Percentiles rank a stretch among this genome's conserved stretches.
phyloP scores from a whole-genome alignment of 2,888 invertebrate genomes.

The Baronia brevicornis region DNA sequence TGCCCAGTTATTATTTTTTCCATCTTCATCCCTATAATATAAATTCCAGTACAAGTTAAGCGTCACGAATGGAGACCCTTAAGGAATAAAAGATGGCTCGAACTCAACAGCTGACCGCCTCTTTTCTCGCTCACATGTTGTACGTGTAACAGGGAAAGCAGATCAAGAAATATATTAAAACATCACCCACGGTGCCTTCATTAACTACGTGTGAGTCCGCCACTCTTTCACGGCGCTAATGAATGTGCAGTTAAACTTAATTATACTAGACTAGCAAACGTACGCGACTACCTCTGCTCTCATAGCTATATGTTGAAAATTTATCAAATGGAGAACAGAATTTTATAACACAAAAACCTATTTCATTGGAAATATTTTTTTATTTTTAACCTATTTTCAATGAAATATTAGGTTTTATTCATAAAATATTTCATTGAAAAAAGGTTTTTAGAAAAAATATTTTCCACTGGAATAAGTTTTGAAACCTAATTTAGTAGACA shows the following conservation, averaged over 20 bases:
- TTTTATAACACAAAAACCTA: no score
- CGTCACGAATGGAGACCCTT: slow-evolving; percentile 40
- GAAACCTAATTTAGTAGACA: no score
- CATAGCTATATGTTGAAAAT: no score
- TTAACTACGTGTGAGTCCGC: slow-evolving; percentile 64
- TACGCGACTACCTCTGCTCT: no score
- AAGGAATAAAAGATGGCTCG: slow-evolving; percentile 16
- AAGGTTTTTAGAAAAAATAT: not conserved
- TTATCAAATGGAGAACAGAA: no score
- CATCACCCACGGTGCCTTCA: slow-evolving; percentile 38
- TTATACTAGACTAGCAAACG: slow-evolving; percentile 51
- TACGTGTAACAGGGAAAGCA: slow-evolving; percentile 29
- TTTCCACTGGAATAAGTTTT: not conserved
- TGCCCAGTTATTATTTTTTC: no score
- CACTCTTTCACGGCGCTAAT: slow-evolving; percentile 38
- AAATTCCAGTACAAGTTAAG: slow-evolving; percentile 47
- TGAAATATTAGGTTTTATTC: no score
- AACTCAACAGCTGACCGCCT: slow-evolving; percentile 16
- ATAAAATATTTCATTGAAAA: no score
- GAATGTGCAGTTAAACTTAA: slow-evolving; percentile 53
- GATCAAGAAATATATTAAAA: slow-evolving; percentile 36
- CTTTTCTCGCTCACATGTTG: slow-evolving; percentile 18
- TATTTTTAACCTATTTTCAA: no score
- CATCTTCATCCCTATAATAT: slow-evolving; percentile 29
- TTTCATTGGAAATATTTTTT: no score